Base-by-base conservation (phyloP, 2,797 vertebrate genomes). In the Falco novaeseelandiae region DNA sequence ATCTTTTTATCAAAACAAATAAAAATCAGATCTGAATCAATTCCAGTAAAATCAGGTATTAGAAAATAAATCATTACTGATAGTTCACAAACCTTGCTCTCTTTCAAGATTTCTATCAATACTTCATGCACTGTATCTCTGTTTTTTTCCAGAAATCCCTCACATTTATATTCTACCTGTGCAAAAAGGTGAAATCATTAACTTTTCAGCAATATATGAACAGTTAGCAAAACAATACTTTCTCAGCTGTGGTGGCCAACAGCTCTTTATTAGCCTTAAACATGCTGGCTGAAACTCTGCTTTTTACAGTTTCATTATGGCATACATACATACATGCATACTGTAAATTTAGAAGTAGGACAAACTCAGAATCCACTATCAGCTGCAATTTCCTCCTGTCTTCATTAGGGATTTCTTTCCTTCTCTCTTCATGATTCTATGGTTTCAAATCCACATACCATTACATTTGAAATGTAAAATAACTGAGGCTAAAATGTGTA, bases 121-220 rank as follows among this genome's bases (percentile, higher is more conserved):
- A 98, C 99, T 97, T 99, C 99, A 61, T 99, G 99, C 4, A 99
- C 98, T 1, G 99, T 98, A 77, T 99, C 99, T 98, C 99, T 98
- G 98, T 99, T 99, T 98, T 99, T 99, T 97, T 99, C 99, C 87
- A 99, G 98, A 97, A 99, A 99, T 63, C 99, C 99, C 98, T 98
- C 98, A 96, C 99, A 99, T 90, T 99, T 98, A 97, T 99, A 99
- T 96, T 99, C 99, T 82, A 99, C 99, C 99, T 99, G 97, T 92
- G 42, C 87, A 90, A 95, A 97, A 6, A 58, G 38, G 84, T 38
- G 58, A 93, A 91, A 59, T 55, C 34, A 79, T 71, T 87, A 81
- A 81, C 52, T 93, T 82, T 46, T 55, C 57, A 85, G 81, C 40
- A 87, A 66, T n/a, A 67, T 13, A 70, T 3, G 8, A 93, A 59